Evolutionary conservation across 2,888 invertebrate species (phyloP).

Genomic region (Troilus luridus): DNA sequence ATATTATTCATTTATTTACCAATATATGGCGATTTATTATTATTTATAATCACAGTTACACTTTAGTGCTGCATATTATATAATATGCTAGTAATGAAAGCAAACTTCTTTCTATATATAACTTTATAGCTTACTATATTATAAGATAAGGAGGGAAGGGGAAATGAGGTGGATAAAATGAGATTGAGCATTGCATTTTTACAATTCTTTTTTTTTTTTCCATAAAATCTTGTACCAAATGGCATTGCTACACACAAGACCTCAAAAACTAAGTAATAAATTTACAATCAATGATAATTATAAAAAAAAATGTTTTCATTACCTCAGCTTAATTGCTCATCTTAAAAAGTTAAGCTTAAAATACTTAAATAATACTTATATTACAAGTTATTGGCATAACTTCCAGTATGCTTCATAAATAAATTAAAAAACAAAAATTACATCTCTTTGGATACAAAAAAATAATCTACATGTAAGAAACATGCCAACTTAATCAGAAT

Average conservation of each 20-base stretch:
- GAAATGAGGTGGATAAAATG: background rate
- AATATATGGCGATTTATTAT: conserved; percentile 52
- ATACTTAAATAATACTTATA: conserved; percentile 45
- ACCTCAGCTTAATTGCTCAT: background rate
- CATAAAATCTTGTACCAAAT: background rate
- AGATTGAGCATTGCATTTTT: conserved; percentile 46
- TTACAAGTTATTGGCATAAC: conserved; percentile 13
- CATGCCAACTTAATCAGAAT: background rate
- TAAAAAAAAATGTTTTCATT: background rate
- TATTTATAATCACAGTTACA: conserved; percentile 63
- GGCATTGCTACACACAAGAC: background rate
- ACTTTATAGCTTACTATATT: conserved; percentile 17
- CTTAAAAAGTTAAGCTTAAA: background rate
- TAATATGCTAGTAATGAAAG: conserved; percentile 62
- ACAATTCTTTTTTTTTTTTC: conserved; percentile 11
- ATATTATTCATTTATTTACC: background rate
- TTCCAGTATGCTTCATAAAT: conserved; percentile 1
- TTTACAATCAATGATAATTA: background rate
- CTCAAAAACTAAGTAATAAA: background rate
- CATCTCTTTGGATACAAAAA: conserved; percentile 43
- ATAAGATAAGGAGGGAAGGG: conserved; percentile 19
- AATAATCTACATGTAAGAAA: conserved; percentile 29
- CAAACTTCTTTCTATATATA: conserved; percentile 55
- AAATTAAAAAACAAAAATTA: conserved; percentile 34
- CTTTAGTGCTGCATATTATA: conserved; percentile 64